phyloP scores from a whole-genome alignment of 2,888 invertebrate genomes.

The Frankliniella fusca region DNA sequence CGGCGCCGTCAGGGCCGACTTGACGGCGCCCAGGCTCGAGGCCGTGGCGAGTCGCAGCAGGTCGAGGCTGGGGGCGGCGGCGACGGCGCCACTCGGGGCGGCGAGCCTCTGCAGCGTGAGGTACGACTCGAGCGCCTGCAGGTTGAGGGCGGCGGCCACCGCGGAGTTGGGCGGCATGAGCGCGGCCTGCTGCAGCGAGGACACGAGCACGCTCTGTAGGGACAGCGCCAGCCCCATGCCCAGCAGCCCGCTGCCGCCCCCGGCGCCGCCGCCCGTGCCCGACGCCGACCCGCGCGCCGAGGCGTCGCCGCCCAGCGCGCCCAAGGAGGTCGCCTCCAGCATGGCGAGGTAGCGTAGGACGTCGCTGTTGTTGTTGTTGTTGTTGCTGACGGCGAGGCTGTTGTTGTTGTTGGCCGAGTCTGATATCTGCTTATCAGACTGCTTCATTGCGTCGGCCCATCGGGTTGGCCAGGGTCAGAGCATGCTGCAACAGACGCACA shows the following conservation, averaged over 20 bases:
- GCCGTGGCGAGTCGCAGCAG: conserved; percentile 47
- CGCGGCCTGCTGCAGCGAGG: conserved; percentile 77
- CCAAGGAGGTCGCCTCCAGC: background rate
- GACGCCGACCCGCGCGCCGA: background rate
- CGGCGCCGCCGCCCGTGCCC: background rate
- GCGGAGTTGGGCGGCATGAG: conserved; percentile 76
- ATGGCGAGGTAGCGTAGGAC: conserved; percentile 5
- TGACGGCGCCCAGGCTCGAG: conserved; percentile 45
- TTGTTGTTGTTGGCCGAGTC: conserved; percentile 1
- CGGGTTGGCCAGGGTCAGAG: background rate
- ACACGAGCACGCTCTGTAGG: conserved; percentile 79
- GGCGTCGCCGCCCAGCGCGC: background rate
- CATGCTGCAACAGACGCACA: background rate
- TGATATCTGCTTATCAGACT: conserved; percentile 20
- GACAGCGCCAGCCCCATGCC: conserved; percentile 59
- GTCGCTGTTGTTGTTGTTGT: background rate
- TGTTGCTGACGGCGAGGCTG: background rate
- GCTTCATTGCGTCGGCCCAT: conserved; percentile 3
- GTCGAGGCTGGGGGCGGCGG: conserved; percentile 30
- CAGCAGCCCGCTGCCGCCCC: background rate
- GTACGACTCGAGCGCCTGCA: conserved; percentile 82
- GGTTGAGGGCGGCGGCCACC: conserved; percentile 76
- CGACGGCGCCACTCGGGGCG: conserved; percentile 34
- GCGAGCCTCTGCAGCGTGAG: conserved; percentile 76
- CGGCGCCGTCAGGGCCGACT: conserved; percentile 53